phyloP scores from a whole-genome alignment of 1,140 invertebrate species.

The Trichogramma pretiosum region DNA sequence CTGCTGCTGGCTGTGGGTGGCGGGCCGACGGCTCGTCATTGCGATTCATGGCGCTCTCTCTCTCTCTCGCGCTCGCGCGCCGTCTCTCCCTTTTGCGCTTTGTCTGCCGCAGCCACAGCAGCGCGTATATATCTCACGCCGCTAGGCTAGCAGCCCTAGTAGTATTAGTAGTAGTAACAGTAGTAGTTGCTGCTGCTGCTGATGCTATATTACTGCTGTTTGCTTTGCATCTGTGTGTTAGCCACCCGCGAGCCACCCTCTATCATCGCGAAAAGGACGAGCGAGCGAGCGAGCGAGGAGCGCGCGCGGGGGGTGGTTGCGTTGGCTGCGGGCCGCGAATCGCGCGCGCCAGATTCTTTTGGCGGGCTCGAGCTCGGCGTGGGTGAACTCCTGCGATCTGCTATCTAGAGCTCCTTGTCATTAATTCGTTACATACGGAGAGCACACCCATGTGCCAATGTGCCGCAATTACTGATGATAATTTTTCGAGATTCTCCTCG shows the following conservation, averaged over 20 bases:
- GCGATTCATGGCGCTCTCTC: slow-evolving; percentile 36
- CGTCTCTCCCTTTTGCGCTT: not conserved
- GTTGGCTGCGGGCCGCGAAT: not conserved
- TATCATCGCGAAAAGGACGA: not conserved
- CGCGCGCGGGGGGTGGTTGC: no score
- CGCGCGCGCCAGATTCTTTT: not conserved
- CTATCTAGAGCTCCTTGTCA: not conserved
- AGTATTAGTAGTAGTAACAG: no score
- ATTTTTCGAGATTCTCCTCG: no score
- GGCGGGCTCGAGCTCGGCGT: not conserved
- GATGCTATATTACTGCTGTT: not conserved
- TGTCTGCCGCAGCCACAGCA: slow-evolving; percentile 4
- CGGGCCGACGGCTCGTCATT: slow-evolving; percentile 35
- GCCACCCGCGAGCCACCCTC: no score
- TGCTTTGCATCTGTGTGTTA: not conserved
- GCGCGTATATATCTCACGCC: no score
- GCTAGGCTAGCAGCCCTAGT: no score
- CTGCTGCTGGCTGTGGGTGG: slow-evolving; percentile 18
- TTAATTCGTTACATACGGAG: no score
- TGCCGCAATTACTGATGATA: no score
- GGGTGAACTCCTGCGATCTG: not conserved
- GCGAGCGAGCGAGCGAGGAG: not conserved
- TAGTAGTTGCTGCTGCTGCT: no score
- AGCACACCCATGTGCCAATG: no score
- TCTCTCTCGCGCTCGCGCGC: slow-evolving; percentile 6